These are phyloP conservation scores for Icerya purchasi DNA, from an alignment of 2,888 invertebrate genomes.

Conservation along the genomic window DNA sequence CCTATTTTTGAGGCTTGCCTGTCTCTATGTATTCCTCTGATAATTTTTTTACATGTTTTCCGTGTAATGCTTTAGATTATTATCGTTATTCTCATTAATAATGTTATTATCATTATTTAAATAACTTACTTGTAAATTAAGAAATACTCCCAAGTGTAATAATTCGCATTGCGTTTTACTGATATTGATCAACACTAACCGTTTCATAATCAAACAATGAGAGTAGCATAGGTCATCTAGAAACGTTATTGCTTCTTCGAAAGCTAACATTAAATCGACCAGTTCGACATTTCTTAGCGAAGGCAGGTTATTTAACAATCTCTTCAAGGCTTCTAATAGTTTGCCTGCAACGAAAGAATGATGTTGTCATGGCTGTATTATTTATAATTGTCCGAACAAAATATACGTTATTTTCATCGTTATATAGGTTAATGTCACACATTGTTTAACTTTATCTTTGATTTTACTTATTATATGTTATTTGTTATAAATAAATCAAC, in stretches of 20 bases:
- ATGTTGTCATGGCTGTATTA: too few species aligned
- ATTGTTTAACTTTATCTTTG: too few species aligned
- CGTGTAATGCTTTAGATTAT: too few species aligned
- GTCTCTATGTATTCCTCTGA: too few species aligned
- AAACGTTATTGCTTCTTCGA: slow-evolving; percentile 43
- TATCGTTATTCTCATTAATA: neutral
- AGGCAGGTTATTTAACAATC: slow-evolving; percentile 41
- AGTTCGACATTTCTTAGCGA: slow-evolving; percentile 39
- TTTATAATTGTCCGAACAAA: too few species aligned
- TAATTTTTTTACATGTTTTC: too few species aligned
- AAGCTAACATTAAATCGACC: slow-evolving; percentile 50
- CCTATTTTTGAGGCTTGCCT: too few species aligned
- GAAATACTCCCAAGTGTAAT: slow-evolving; percentile 50
- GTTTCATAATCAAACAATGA: slow-evolving; percentile 37
- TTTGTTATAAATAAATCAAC: too few species aligned
- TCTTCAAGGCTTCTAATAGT: slow-evolving; percentile 39
- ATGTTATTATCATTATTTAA: neutral
- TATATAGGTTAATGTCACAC: too few species aligned
- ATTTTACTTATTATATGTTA: too few species aligned
- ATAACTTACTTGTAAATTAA: slow-evolving; percentile 38
- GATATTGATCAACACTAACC: slow-evolving; percentile 47
- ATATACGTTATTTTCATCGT: too few species aligned
- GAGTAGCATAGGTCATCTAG: slow-evolving; percentile 46
- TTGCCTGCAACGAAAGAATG: too few species aligned
- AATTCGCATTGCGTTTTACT: slow-evolving; percentile 46